Evolutionary conservation across 2,888 invertebrate genomes (phyloP), one percentile per base, ranked within the genome.

Genomic region (Rosalia funebris): DNA sequence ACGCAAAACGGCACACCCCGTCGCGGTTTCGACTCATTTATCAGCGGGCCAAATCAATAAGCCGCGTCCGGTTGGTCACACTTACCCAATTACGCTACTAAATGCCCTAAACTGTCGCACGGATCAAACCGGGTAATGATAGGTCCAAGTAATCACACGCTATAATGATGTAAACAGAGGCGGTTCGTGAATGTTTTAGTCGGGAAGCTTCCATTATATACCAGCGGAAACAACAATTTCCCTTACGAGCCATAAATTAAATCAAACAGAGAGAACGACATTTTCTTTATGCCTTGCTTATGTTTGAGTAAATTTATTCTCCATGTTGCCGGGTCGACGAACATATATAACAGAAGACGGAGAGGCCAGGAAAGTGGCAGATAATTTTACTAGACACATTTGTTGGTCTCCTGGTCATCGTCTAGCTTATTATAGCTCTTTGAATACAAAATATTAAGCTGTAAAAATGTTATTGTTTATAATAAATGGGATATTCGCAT

Each of bases 31-130:
- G 10, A 41, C 5, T 41, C 9, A 16, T 41, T 16, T 16, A 48
- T 48, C 19, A 14, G 2, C n/a, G 48, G 19, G 14, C 37, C 36
- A 37, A 48, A 48, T 48, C 48, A 48, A 48, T 48, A 48, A 48
- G 20, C 37, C n/a, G 19, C 19, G 37, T 48, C 48, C 37, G 34
- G 36, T 19, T 37, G 36, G n/a, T 11, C 20, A 48, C 48, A 48
- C 20, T 48, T 48, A 48, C 48, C 48, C 48, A 48, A 36, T 48
- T 48, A 48, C 20, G 11, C 12, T 37, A 20, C 7, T 25, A 25
- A 25, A 7, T 25, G 25, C 25, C n/a, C 25, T 25, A 25, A 25
- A 25, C 7, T 25, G 25, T 25, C n/a, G n/a, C n/a, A 25, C 25
- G 25, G 3, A 25, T 25, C 4, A 25, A n/a, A 25, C 25, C 25